Evolutionary conservation across 2,888 invertebrate genomes (phyloP), one percentile per base, ranked within the genome.

Genomic region (Caenorhabditis wallacei): DNA sequence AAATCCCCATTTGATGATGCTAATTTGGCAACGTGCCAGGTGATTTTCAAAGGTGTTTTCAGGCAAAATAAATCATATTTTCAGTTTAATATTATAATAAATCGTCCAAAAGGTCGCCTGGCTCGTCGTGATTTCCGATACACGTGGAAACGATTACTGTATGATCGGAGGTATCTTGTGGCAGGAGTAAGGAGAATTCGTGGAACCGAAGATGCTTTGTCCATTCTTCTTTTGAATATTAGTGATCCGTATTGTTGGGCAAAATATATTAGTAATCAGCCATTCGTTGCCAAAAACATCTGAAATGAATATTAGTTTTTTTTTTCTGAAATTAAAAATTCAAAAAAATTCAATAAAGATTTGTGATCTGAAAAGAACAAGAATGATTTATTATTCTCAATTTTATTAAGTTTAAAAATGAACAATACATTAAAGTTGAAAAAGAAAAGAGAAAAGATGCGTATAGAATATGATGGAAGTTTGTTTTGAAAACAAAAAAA

Each of bases 231-330:
- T 13, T 22, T 83, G 18, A 84, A 84, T 54, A 76, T 84, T 18
- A 64, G 75, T 26, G 84, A 84, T 8, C 75, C 80, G 2, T 84
- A 80, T 46, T 84, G 84, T 46, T 84, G 84, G 84, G 75, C 84
- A 18, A 84, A 84, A 26, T 84, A 84, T 40, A 72, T 84, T 35
- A 80, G 75, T 40, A 84, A 75, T 69, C 51, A 57, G 24, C 80
- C 84, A 40, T 83, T 80, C 13, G 48, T 75, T 0, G 51, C 74
- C 3, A 78, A 82, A 22, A 78, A 78, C n/a, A 66, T 40, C 40
- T 40, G 40, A 40, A 40, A 40, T 40, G 13, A 40, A 48, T 2
- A 18, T 48, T 35, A 11, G 4, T 37, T 68, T 37, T 48, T 18
- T n/a, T 10, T 40, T 10, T 40, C n/a, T n/a, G 4, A 2, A 16